Base-by-base conservation (phyloP, 2,888 invertebrate genomes). In the Mycalesis mineus region DNA sequence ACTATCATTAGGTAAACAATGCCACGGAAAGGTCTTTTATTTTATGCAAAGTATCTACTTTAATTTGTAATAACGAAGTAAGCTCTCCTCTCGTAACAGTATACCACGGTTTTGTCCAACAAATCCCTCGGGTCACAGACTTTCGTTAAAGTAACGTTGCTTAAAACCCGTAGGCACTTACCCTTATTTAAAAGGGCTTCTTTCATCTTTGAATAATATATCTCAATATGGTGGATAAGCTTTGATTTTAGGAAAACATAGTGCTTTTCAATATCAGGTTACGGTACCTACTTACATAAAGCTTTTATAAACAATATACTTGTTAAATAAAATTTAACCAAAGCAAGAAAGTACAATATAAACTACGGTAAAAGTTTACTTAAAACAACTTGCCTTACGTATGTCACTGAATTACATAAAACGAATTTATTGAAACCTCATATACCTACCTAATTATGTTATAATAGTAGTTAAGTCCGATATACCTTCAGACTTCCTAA, bases 41-140 rank as follows among this genome's bases (percentile, higher is more conserved):
- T 57, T 55, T 36, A 57, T 57, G 55, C 50, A 51, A 62, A 63
- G 57, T 58, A 52, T 11, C 49, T 37, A 3, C 37, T 61, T 64
- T 56, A 65, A 60, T 64, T 63, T 58, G 55, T 55, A 63, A 60
- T 63, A 62, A 57, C 47, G 42, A 54, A 57, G 37, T 49, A 55
- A 62, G 47, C 55, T 50, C 39, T 36, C 51, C 31, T 45, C 49
- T 50, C 40, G 49, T 55, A 47, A 53, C 28, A 45, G 29, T 13
- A 39, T 17, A 51, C 50, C 50, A 14, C 49, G 41, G 58, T 48
- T 53, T 57, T 53, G 49, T 53, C 51, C 13, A 33, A 55, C 15
- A 45, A 52, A 47, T 41, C 65, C 49, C 63, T 44, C 33, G 60
- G 60, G 57, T 36, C 17, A 55, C 42, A 42, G 55, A 47, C 58